Base-by-base conservation (phyloP, 2,888 invertebrate genomes). In the Phaedon cochleariae region DNA sequence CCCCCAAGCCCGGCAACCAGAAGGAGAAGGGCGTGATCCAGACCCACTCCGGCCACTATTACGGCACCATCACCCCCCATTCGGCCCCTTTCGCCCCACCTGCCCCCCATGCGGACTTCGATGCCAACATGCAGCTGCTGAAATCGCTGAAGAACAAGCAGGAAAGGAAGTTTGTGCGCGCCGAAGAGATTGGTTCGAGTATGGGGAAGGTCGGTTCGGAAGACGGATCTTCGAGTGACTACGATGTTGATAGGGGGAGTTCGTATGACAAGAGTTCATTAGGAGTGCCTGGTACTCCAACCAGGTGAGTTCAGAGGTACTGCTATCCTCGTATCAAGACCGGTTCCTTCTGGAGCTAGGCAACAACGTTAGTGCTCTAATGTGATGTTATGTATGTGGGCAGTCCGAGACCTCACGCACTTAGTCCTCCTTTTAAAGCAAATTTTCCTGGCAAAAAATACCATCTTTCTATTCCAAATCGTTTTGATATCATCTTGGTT, bases 1-100 rank as follows among this genome's bases (percentile, higher is more conserved):
- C 59, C 6, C 45, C 45, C 12, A 63, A 48, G 9, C 45, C 20
- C 10, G 9, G n/a, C 20, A 53, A 46, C 29, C 51, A 54, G 26
- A 76, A 76, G 62, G 75, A 76, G 34, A 65, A 65, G 41, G 83
- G 83, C 3, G 77, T 83, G 0, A 78, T 83, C 5, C 70, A 77
- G 65, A 83, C 81, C 0, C 80, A 80, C 54, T 74, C 78, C 0
- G 82, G 82, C 0, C 82, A 81, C 61, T 72, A 77, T 34, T 81
- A 76, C 64, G 82, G 79, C 17, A 76, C 75, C 1, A 66, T 75
- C 15, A 73, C 73, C 12, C 74, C 75, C 6, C 68, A 71, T 20
- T 54, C 66, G 6, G 68, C 71, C 1, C 64, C 74, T 2, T 76
- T 77, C 37, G 75, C 77, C 0, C 77, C 78, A 2, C 79, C 78